Percentiles rank a stretch among this genome's conserved stretches.
phyloP scores from a whole-genome alignment of 2,113 vertebrate genomes.

The Ornithorhynchus anatinus region DNA sequence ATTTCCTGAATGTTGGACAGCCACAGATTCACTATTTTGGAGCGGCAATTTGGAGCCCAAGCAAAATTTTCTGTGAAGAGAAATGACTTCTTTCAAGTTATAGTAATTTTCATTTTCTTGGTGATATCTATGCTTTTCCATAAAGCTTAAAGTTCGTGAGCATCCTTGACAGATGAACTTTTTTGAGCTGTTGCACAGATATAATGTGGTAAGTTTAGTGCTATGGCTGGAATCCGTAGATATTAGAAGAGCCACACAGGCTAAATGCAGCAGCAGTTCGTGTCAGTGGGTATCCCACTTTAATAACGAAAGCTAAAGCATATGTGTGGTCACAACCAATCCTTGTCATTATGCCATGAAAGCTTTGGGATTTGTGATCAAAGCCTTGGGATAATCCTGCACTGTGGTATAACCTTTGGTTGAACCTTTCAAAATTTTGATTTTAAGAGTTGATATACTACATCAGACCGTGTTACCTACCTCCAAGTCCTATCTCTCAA shows the following conservation, averaged over 20 bases:
- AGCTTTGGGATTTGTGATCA: conserved; percentile 58
- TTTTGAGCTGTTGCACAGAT: conserved; percentile 2
- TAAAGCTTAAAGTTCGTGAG: too few species aligned
- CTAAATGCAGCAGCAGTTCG: conserved; percentile 24
- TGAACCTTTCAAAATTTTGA: conserved; percentile 65
- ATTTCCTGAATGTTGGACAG: too few species aligned
- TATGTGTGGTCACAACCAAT: conserved; percentile 68
- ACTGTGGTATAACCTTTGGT: conserved; percentile 54
- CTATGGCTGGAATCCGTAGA: not conserved
- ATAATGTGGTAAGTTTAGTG: conserved; percentile 19
- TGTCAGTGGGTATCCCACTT: conserved; percentile 27
- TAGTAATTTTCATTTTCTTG: too few species aligned
- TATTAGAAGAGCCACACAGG: conserved; percentile 3
- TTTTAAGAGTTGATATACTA: conserved; percentile 51
- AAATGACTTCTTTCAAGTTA: too few species aligned
- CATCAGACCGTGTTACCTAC: conserved; percentile 49
- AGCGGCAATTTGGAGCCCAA: too few species aligned
- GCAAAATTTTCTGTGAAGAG: too few species aligned
- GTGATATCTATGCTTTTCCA: too few species aligned
- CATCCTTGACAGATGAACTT: not conserved
- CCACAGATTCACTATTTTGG: too few species aligned
- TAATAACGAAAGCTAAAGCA: conserved; percentile 63
- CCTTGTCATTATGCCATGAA: conserved; percentile 55
- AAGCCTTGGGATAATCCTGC: conserved; percentile 48
- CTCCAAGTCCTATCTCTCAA: conserved; percentile 20